A percentile compares a stretch with the other conserved stretches of the same genome.
Conservation (phyloP, 1,140 invertebrate genomes). For the Cotesia typhae region DNA sequence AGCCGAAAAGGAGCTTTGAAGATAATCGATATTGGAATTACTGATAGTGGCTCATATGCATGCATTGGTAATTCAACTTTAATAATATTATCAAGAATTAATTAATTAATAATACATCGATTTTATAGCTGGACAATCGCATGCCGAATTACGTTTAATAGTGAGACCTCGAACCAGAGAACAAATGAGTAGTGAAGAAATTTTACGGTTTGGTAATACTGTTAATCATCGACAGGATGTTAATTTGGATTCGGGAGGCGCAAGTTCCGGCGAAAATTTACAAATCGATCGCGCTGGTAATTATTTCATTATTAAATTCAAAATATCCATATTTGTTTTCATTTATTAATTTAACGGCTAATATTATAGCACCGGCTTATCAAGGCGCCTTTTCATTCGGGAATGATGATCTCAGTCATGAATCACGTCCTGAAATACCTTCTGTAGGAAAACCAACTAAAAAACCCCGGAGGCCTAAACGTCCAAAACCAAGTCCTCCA, state of each 20-base stretch:
- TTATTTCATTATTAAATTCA: conserved; percentile 29
- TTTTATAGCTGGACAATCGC: conserved; percentile 73
- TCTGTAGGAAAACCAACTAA: conserved; percentile 50
- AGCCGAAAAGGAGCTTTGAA: conserved; percentile 87
- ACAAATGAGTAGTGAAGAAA: conserved; percentile 81
- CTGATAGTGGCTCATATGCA: conserved; percentile 83
- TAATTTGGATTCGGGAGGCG: conserved; percentile 55
- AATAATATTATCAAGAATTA: conserved; percentile 23
- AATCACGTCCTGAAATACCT: conserved; percentile 51
- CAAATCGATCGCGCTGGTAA: conserved; percentile 60
- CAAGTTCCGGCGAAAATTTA: conserved; percentile 58
- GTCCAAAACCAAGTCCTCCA: conserved; percentile 49
- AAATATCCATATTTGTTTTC: background rate
- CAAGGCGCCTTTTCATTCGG: conserved; percentile 53
- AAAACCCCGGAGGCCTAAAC: conserved; percentile 56
- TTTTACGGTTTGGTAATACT: conserved; percentile 64
- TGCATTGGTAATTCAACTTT: conserved; percentile 71
- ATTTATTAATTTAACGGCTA: conserved; percentile 4
- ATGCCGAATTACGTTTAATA: conserved; percentile 76
- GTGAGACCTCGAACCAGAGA: conserved; percentile 80
- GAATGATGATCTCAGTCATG: conserved; percentile 72
- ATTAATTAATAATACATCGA: conserved; percentile 22
- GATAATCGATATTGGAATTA: conserved; percentile 78
- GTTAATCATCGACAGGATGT: conserved; percentile 59
- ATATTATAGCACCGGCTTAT: conserved; percentile 53